Percentiles rank a stretch among this genome's conserved stretches.
These are phyloP conservation scores for Rhinella marina DNA, from an alignment of 2,797 vertebrate genomes.

Conservation along the genomic window DNA sequence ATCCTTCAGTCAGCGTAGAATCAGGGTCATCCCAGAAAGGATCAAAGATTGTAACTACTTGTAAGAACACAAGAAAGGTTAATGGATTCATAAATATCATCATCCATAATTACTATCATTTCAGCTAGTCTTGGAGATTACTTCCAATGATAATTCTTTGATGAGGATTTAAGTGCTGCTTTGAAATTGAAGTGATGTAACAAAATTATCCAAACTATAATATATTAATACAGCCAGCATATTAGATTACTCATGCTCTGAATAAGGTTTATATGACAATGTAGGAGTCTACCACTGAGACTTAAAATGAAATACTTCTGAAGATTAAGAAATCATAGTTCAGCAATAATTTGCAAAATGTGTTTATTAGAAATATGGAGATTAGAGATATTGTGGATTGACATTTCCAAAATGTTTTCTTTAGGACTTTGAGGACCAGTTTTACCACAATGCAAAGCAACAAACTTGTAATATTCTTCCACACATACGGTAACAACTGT, in stretches of 20 bases:
- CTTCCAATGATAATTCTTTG: slow-evolving; percentile 61
- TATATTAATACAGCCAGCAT: slow-evolving; percentile 26
- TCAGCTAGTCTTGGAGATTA: slow-evolving; percentile 52
- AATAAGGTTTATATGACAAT: slow-evolving; percentile 18
- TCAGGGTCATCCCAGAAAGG: slow-evolving; percentile 61
- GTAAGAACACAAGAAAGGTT: slow-evolving; percentile 54
- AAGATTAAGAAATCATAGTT: neutral
- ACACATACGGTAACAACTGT: too few species aligned
- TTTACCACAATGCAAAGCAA: neutral
- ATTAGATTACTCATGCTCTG: slow-evolving; percentile 39
- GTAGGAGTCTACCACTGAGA: neutral
- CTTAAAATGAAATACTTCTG: neutral
- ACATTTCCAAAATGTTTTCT: neutral
- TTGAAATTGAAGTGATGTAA: slow-evolving; percentile 60
- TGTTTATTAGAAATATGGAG: neutral
- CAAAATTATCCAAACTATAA: slow-evolving; percentile 50
- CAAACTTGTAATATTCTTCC: too few species aligned
- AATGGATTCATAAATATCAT: slow-evolving; percentile 65
- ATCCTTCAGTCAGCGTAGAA: slow-evolving; percentile 61
- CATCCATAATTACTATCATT: slow-evolving; percentile 60
- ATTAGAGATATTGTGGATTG: neutral
- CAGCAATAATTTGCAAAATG: neutral
- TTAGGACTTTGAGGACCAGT: neutral
- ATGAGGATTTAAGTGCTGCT: slow-evolving; percentile 60
- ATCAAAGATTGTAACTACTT: slow-evolving; percentile 60